Evolutionary conservation across 1,140 invertebrate genomes (phyloP), one percentile per base, ranked within the genome.

Genomic region (Drosophila gunungcola): DNA sequence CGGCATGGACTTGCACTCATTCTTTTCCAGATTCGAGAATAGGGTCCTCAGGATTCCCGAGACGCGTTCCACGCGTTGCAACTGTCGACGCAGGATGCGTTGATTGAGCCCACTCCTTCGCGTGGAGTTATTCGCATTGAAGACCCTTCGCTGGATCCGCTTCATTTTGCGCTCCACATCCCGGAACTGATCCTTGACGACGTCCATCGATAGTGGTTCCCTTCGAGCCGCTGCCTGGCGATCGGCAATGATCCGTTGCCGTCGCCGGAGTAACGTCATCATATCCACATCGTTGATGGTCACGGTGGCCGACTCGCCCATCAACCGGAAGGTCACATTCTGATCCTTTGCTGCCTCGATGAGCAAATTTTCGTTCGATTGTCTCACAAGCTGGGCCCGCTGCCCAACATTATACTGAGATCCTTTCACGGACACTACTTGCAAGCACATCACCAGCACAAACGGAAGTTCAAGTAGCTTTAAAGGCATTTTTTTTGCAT

Each of bases 1-100:
- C 1, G 97, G 97, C 91, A 95, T 95, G 62, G 94, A 95, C 16
- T 78, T 41, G 88, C 96, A 97, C 61, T 96, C 94, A 76, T 97
- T 94, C 39, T 32, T 64, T 1, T 6, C 49, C 27, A 91, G 41
- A 25, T 56, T 77, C 0, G 9, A 6, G 5, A 56, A 34, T 0
- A 91, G 38, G 0, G 38, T 53, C 0, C 9, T 9, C 4, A 88
- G 25, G 2, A 56, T 73, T 9, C 29, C 41, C 2, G 5, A 46
- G 3, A 77, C 36, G 0, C 58, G 48, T 46, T 74, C 61, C 16
- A 78, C 21, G 1, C 80, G 75, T 12, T 72, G 75, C 32, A 81
- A 13, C 21, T 70, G 43, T 1, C 72, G 70, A 0, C 83, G 77
- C 4, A 90, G 45, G 27, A 56, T 6, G 0, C 70, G 60, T 16